A percentile compares a stretch with the other conserved stretches of the same genome.
These are phyloP conservation scores for Acanthosepion esculentum DNA, from an alignment of 2,888 invertebrate species.

Conservation along the genomic window DNA sequence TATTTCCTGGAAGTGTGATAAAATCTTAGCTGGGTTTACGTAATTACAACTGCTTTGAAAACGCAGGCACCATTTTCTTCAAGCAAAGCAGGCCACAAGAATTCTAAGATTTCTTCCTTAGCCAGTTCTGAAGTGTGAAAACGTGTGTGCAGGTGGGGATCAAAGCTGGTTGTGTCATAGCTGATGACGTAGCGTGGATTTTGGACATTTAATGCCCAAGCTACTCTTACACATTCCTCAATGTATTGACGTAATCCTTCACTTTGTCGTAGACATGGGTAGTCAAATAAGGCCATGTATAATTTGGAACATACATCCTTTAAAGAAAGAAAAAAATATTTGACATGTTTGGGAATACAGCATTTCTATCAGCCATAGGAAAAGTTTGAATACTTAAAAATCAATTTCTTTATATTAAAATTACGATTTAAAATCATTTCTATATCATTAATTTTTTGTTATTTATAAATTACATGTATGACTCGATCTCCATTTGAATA, in stretches of 20 bases:
- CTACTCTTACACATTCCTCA: slow-evolving; percentile 86
- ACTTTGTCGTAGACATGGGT: slow-evolving; percentile 89
- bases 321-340: slow-evolving; percentile 48
- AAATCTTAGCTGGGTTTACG: slow-evolving; percentile 76
- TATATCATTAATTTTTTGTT: too few relatives aligned
- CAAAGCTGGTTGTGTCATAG: slow-evolving; percentile 79
- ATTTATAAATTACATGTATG: too few relatives aligned
- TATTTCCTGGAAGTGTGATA: too few relatives aligned
- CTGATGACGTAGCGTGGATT: slow-evolving; percentile 75
- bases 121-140: slow-evolving; percentile 85
- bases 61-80: slow-evolving; percentile 83
- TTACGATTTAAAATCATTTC: too few relatives aligned
- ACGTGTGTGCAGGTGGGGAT: slow-evolving; percentile 85
- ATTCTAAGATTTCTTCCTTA: slow-evolving; percentile 85
- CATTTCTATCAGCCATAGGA: too few relatives aligned
- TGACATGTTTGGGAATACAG: neutral
- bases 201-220: slow-evolving; percentile 89
- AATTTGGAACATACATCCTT: slow-evolving; percentile 83
- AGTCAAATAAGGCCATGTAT: slow-evolving; percentile 92
- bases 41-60: slow-evolving; percentile 89
- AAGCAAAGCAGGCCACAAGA: slow-evolving; percentile 90
- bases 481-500: too few relatives aligned
- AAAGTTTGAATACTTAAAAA: too few relatives aligned
- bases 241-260: slow-evolving; percentile 86
- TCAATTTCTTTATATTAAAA: too few relatives aligned